Evolutionary conservation across 2,888 invertebrate genomes (phyloP).

Genomic region (Latrodectus elegans): DNA sequence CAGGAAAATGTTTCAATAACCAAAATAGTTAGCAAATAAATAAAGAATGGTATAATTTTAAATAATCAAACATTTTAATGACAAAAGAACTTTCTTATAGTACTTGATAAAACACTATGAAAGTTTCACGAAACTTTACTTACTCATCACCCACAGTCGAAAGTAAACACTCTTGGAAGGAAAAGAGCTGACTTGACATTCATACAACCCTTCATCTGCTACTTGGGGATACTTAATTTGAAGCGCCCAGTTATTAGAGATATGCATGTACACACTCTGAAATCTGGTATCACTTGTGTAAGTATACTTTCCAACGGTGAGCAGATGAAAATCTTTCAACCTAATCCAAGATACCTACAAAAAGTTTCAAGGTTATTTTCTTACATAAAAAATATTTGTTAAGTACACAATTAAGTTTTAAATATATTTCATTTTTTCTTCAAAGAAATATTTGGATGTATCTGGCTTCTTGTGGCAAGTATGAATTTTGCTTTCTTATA

Average conservation of each 20-base stretch:
- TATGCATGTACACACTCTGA: conserved; percentile 85
- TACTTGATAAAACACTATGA: too few relatives aligned
- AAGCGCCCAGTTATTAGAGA: conserved; percentile 84
- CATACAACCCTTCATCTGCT: conserved; percentile 82
- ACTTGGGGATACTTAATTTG: conserved; percentile 92
- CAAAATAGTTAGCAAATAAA: too few relatives aligned
- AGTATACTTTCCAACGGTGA: conserved; percentile 89
- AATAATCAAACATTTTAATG: too few relatives aligned
- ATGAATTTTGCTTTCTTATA: too few relatives aligned
- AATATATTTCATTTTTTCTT: too few relatives aligned
- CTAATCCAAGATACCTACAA: conserved; percentile 84
- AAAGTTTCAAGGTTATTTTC: not conserved
- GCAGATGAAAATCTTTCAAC: conserved; percentile 87
- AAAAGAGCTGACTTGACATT: conserved; percentile 95
- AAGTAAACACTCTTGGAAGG: conserved; percentile 79
- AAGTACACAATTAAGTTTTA: too few relatives aligned
- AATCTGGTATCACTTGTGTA: conserved; percentile 93
- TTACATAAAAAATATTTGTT: too few relatives aligned
- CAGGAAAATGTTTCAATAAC: too few relatives aligned
- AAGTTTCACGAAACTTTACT: conserved; percentile 5
- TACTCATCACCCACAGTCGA: conserved; percentile 62
- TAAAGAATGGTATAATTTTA: too few relatives aligned
- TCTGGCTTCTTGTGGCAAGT: too few relatives aligned
- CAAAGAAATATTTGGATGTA: too few relatives aligned
- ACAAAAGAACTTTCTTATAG: too few relatives aligned